Percentiles rank a stretch among this genome's conserved stretches.
These are phyloP conservation scores for Astreopora myriophthalma DNA, from an alignment of 64 coral and sea anemone genomes.

Conservation along the genomic window DNA sequence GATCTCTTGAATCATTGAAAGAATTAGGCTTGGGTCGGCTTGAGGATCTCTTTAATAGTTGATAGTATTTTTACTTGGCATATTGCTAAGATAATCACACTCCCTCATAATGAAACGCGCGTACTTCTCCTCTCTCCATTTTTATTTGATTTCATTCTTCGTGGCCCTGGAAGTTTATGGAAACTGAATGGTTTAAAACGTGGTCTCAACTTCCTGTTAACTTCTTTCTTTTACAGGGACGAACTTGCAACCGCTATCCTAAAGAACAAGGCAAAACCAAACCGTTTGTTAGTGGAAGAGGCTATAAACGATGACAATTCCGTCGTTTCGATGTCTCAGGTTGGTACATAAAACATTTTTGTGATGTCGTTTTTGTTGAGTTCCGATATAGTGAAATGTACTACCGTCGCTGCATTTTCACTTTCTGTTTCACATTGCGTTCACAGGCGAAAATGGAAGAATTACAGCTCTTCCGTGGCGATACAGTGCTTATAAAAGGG, in stretches of 20 bases:
- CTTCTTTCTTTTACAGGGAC: conserved; percentile 67
- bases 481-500: conserved; percentile 98
- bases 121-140: not conserved
- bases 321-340: conserved; percentile 97
- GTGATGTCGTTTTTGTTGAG: not conserved
- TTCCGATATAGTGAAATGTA: not conserved
- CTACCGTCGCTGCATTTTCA: not conserved
- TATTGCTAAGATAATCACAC: not conserved
- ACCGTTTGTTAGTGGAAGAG: conserved; percentile 96
- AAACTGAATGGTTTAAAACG: not conserved
- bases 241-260: conserved; percentile 98
- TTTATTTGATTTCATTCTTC: not conserved
- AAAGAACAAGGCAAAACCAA: conserved; percentile 94
- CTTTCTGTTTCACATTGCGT: not conserved
- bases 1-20: not conserved
- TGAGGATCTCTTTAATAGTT: too few relatives aligned
- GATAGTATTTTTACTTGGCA: not conserved
- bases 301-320: conserved; percentile 99
- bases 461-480: conserved; percentile 93
- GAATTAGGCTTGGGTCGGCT: not conserved
- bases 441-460: conserved; percentile 97
- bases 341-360: conserved; percentile 25
- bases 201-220: conserved; percentile 58
- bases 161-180: not conserved
- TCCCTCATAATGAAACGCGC: not conserved